phyloP scores from a whole-genome alignment of 1,140 invertebrate genomes.

The Panagrolaimus sp. region DNA sequence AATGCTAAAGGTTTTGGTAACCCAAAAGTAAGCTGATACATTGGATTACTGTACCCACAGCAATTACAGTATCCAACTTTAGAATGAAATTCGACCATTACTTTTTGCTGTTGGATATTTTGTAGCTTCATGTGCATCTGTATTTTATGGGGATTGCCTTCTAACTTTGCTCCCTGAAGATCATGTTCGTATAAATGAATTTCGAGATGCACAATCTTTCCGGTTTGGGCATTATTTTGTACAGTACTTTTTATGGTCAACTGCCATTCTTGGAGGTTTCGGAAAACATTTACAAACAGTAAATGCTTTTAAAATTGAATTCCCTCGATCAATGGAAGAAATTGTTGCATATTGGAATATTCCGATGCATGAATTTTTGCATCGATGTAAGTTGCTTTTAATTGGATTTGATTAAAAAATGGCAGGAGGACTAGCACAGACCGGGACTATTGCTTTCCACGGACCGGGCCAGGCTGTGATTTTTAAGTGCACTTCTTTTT shows the following conservation, averaged over 20 bases:
- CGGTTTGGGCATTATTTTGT: conserved; percentile 6
- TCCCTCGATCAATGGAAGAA: conserved; percentile 1
- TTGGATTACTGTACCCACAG: not conserved
- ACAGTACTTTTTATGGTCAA: conserved; percentile 1
- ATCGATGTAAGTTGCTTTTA: not conserved
- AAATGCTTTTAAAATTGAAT: conserved; percentile 1
- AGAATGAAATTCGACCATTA: not conserved
- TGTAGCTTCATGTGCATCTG: not conserved
- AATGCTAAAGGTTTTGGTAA: not conserved
- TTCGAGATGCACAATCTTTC: conserved; percentile 9
- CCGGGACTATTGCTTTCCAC: no score
- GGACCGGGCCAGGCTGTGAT: no score
- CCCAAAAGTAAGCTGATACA: not conserved
- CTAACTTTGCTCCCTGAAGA: not conserved
- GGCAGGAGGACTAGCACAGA: no score
- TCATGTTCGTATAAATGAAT: not conserved
- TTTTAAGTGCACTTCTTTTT: not conserved
- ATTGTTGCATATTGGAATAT: conserved; percentile 9
- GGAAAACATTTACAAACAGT: not conserved
- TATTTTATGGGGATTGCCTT: conserved; percentile 1
- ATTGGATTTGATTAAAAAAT: no score
- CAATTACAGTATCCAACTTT: not conserved
- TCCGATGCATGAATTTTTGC: conserved; percentile 12
- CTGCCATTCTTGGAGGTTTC: not conserved
- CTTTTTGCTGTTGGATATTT: not conserved